Evolutionary conservation across 1,140 invertebrate genomes (phyloP), one percentile per base, ranked within the genome.

Genomic region (Mizuhopecten yessoensis): DNA sequence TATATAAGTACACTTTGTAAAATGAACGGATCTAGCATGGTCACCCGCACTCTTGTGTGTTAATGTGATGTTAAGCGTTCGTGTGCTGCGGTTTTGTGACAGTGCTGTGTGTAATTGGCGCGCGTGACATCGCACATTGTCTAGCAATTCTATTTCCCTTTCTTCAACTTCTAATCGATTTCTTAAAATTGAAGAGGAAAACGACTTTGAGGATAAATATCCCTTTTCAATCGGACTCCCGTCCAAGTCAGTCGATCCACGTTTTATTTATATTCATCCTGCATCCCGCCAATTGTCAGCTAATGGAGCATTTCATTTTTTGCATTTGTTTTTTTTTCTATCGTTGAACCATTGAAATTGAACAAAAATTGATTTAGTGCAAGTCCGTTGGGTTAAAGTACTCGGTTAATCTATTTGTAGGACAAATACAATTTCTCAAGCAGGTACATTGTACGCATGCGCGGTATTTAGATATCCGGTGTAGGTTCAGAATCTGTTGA

Each of bases 301-400:
- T 75, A 75, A 75, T 75, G 57, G 57, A n/a, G 57, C 57, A 75
- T 75, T 75, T 75, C 57, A 75, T 75, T 75, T n/a, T 75, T 75
- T 75, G 57, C 57, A 75, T 75, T 75, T 29, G 57, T 17, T 29
- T 75, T 75, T 39, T 39, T 75, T 29, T 75, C 57, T n/a, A n/a
- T 17, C 57, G 3, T n/a, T 17, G 45, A 49, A 49, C 45, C 45
- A 15, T 49, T 49, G 57, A 75, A 75, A 75, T 75, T 75, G n/a
- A 75, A 75, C 57, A 75, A 75, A n/a, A 75, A 75, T 75, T 75
- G 57, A 75, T 75, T 75, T 75, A 75, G 17, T 29, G 57, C n/a
- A 3, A n/a, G n/a, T 29, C 57, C n/a, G 57, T 75, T 75, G 57
- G 29, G 57, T 23, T 75, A n/a, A 75, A 75, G 29, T n/a, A 75